Conservation (phyloP, 2,113 vertebrate species). For the Cygnus buccinator region DNA sequence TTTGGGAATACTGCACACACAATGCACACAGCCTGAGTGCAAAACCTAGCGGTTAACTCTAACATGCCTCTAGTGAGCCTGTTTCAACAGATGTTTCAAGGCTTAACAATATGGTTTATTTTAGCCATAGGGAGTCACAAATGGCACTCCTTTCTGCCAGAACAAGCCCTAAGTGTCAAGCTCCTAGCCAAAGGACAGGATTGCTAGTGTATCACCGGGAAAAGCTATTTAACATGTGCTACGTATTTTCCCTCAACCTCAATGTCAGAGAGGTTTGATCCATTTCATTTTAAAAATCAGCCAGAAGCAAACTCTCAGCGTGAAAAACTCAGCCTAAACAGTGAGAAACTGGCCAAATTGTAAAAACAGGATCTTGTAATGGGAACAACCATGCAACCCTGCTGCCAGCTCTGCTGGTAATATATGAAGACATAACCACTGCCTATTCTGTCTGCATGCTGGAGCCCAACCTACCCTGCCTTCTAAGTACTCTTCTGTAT, state of each 20-base stretch:
- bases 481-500: constrained; percentile 39
- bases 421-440: background rate
- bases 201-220: background rate
- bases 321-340: background rate
- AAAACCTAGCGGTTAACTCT: background rate
- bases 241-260: background rate
- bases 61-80: background rate
- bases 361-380: background rate
- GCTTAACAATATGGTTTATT: fast-evolving
- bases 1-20: background rate
- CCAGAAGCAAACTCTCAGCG: constrained; percentile 30
- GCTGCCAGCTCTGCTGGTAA: constrained; percentile 48
- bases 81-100: background rate
- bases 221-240: background rate
- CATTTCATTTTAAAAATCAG: constrained; percentile 42
- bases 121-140: background rate
- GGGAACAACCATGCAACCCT: background rate
- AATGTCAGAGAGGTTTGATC: constrained; percentile 29
- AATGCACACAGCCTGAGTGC: background rate
- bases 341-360: background rate
- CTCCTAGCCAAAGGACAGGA: background rate
- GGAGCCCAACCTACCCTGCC: background rate
- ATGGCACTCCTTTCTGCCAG: background rate
- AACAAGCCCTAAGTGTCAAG: background rate
- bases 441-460: background rate